Evolutionary conservation across 2,113 vertebrate genomes (phyloP).

Genomic region (Festucalex cinctus): DNA sequence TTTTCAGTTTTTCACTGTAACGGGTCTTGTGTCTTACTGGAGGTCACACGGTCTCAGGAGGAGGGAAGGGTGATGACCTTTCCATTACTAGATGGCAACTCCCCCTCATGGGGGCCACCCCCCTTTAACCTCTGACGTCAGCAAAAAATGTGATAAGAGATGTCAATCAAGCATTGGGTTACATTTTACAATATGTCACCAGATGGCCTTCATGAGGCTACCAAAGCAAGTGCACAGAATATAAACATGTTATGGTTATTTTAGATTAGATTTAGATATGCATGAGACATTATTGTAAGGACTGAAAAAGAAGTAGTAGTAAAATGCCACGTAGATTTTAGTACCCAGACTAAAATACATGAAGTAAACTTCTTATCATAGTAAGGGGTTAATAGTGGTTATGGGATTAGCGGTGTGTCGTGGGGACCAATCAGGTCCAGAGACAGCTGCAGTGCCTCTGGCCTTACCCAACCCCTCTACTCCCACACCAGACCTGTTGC

Average conservation of each 20-base stretch:
- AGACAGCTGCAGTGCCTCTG: conserved; percentile 8
- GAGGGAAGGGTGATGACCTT: background rate
- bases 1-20: background rate
- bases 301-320: background rate
- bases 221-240: background rate
- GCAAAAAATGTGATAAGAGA: background rate
- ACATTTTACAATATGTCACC: background rate
- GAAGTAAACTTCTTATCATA: background rate
- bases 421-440: conserved; percentile 1
- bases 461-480: background rate
- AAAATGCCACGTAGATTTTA: too few species aligned
- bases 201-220: background rate
- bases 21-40: background rate
- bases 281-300: background rate
- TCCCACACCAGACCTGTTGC: background rate
- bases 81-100: background rate
- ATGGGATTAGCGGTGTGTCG: background rate
- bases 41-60: background rate
- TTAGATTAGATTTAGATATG: background rate
- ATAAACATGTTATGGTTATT: background rate
- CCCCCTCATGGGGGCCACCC: background rate
- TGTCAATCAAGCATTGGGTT: background rate
- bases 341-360: background rate
- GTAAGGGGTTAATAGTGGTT: background rate
- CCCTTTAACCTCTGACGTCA: background rate